A percentile compares a stretch with the other conserved stretches of the same genome.
Conservation (phyloP, 2,888 invertebrate species). For the Lepeophtheirus nordmannii region DNA sequence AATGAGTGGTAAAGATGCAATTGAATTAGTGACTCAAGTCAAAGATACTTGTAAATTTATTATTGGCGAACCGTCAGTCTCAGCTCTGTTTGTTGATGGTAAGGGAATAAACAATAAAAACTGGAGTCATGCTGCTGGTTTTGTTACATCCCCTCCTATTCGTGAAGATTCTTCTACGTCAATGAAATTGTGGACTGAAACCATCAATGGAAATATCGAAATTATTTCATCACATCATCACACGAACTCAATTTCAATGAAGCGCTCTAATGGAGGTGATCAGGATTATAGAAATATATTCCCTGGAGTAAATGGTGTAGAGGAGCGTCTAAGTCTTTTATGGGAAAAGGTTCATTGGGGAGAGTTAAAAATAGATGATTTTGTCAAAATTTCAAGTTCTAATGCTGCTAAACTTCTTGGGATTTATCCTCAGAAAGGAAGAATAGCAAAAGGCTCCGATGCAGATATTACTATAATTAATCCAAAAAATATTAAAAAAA, state of each 20-base stretch:
- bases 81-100: not conserved
- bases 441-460: conserved; percentile 76
- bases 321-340: conserved; percentile 80
- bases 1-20: not conserved
- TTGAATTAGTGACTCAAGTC: not conserved
- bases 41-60: not conserved
- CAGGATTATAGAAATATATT: not conserved
- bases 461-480: conserved; percentile 96
- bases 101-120: not conserved
- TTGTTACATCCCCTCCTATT: not conserved
- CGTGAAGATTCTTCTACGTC: not conserved
- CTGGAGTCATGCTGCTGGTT: conserved; percentile 7
- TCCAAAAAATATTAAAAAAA: conserved; percentile 37
- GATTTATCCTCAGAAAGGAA: conserved; percentile 67
- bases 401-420: conserved; percentile 95
- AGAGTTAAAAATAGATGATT: not conserved
- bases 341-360: conserved; percentile 46
- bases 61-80: not conserved
- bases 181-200: not conserved
- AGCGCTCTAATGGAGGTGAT: conserved; percentile 2
- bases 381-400: conserved; percentile 46
- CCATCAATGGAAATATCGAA: not conserved
- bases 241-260: not conserved
- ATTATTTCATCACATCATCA: conserved; percentile 2
- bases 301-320: conserved; percentile 33